Evolutionary conservation across 2,888 invertebrate species (phyloP).

Genomic region (Carterocephalus palaemon): DNA sequence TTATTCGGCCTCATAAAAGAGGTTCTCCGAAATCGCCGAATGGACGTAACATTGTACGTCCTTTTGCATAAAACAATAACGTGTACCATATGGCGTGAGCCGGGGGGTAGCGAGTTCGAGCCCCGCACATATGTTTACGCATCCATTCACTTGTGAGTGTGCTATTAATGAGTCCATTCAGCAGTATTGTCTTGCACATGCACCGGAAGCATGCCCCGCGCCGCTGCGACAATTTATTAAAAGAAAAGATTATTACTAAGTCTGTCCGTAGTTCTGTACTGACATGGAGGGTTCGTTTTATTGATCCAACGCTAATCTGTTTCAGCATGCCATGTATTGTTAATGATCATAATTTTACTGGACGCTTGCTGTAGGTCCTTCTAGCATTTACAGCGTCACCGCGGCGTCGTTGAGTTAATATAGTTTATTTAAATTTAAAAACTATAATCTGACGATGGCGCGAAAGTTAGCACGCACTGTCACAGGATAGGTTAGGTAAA

Average conservation of each 20-base stretch:
- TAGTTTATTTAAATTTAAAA: too few relatives aligned
- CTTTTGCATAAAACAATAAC: slow-evolving; percentile 72
- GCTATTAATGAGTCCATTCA: slow-evolving; percentile 75
- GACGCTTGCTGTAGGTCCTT: too few relatives aligned
- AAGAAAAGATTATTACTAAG: slow-evolving; percentile 52
- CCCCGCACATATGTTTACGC: slow-evolving; percentile 68
- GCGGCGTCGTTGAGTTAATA: too few relatives aligned
- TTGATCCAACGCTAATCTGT: too few relatives aligned
- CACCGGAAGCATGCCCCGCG: slow-evolving; percentile 59
- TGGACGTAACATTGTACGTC: slow-evolving; percentile 56
- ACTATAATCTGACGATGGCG: too few relatives aligned
- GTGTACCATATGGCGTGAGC: slow-evolving; percentile 54
- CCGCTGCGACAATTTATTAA: slow-evolving; percentile 59
- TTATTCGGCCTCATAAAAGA: slow-evolving; percentile 47
- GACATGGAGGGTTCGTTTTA: too few relatives aligned
- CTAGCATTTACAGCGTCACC: too few relatives aligned
- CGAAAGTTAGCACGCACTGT: too few relatives aligned
- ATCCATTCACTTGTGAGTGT: slow-evolving; percentile 60
- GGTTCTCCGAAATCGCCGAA: slow-evolving; percentile 64
- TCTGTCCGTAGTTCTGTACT: too few relatives aligned
- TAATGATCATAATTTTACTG: too few relatives aligned
- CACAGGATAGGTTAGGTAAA: too few relatives aligned
- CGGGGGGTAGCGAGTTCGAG: slow-evolving; percentile 50
- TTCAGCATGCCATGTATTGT: too few relatives aligned
- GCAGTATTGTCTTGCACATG: slow-evolving; percentile 73